These are phyloP conservation scores for Nemotelus nigrinus DNA, from an alignment of 2,888 invertebrate species.

Conservation along the genomic window DNA sequence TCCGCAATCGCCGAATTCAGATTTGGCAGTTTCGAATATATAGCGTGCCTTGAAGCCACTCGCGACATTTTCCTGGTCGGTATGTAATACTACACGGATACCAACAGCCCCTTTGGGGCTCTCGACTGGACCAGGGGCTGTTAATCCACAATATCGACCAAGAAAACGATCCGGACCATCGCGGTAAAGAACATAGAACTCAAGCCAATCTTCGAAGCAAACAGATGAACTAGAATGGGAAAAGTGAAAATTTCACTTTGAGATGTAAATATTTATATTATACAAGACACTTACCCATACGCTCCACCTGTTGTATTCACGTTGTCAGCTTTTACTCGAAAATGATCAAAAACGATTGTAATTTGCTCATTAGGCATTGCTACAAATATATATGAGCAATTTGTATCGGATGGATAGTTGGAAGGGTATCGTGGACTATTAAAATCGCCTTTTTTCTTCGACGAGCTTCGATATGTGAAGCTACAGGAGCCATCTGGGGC, in stretches of 20 bases:
- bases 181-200: conserved; percentile 89
- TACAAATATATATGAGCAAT: conserved; percentile 92
- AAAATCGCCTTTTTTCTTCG: conserved; percentile 88
- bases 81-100: conserved; percentile 87
- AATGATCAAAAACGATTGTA: conserved; percentile 89
- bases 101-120: conserved; percentile 89
- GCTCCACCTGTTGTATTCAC: conserved; percentile 80
- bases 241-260: not conserved
- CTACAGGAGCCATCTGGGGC: conserved; percentile 91
- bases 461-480: conserved; percentile 89
- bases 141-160: conserved; percentile 90
- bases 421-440: conserved; percentile 97
- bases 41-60: conserved; percentile 97
- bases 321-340: conserved; percentile 85
- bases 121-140: conserved; percentile 94
- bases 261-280: not conserved
- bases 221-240: conserved; percentile 70
- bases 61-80: conserved; percentile 86
- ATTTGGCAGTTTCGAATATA: conserved; percentile 88
- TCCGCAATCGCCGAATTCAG: conserved; percentile 92
- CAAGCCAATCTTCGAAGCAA: conserved; percentile 94
- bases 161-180: conserved; percentile 85
- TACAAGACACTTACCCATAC: conserved; percentile 70
- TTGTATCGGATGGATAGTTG: conserved; percentile 94
- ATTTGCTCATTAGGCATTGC: conserved; percentile 90